phyloP scores from a whole-genome alignment of 1,140 invertebrate species.

The Drosophila auraria region DNA sequence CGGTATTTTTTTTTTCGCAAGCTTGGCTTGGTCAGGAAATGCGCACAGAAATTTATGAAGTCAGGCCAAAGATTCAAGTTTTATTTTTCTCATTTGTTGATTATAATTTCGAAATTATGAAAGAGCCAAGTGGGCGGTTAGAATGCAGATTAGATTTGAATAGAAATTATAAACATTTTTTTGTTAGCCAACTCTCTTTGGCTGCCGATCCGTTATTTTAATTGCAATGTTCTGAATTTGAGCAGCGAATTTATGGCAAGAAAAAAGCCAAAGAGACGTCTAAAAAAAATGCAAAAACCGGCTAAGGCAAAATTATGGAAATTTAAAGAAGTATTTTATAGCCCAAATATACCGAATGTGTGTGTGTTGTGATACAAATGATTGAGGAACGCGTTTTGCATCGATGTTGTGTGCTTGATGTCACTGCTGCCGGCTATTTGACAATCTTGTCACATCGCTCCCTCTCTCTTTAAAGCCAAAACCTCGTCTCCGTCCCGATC shows the following conservation, averaged over 20 bases:
- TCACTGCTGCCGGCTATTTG: conserved; percentile 65
- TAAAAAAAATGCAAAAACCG: conserved; percentile 42
- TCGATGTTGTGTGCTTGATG: conserved; percentile 55
- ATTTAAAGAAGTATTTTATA: conserved; percentile 50
- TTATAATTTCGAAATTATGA: conserved; percentile 31
- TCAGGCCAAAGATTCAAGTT: conserved; percentile 35
- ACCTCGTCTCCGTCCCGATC: conserved; percentile 14
- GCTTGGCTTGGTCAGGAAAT: conserved; percentile 34
- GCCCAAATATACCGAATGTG: conserved; percentile 7
- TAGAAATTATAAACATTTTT: conserved; percentile 3
- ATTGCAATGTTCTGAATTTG: conserved; percentile 63
- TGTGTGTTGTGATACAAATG: conserved; percentile 23
- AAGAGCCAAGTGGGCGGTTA: conserved; percentile 10
- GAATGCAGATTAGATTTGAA: conserved; percentile 31
- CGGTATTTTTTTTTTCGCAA: background rate
- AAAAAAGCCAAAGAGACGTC: background rate
- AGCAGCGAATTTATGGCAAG: conserved; percentile 45
- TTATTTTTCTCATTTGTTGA: background rate
- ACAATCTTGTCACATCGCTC: conserved; percentile 75
- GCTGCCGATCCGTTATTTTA: conserved; percentile 54
- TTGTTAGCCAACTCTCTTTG: conserved; percentile 17
- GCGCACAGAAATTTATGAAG: conserved; percentile 41
- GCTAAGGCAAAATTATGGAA: conserved; percentile 44
- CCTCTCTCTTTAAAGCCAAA: conserved; percentile 26
- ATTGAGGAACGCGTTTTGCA: conserved; percentile 60